A percentile compares a stretch with the other conserved stretches of the same genome.
phyloP scores from a whole-genome alignment of 2,888 invertebrate species.

The Harpalus rufipes region DNA sequence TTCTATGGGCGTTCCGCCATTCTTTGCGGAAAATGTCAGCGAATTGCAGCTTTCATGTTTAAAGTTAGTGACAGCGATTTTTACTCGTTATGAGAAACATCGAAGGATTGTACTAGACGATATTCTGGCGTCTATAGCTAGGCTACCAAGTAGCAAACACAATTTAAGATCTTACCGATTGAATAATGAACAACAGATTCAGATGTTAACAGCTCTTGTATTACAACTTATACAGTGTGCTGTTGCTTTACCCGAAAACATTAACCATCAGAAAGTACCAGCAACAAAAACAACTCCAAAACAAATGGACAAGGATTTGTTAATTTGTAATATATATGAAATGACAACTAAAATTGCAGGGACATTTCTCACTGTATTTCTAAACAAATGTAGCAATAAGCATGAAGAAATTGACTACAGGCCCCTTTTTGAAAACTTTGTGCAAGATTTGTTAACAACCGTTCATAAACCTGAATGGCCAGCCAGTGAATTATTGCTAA shows the following conservation, averaged over 20 bases:
- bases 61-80: slow-evolving; percentile 97
- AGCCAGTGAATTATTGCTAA: slow-evolving; percentile 95
- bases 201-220: slow-evolving; percentile 98
- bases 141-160: slow-evolving; percentile 97
- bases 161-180: slow-evolving; percentile 95
- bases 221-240: slow-evolving; percentile 98
- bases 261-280: slow-evolving; percentile 75
- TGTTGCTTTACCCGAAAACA: slow-evolving; percentile 89
- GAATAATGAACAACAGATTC: slow-evolving; percentile 94
- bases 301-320: slow-evolving; percentile 89
- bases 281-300: slow-evolving; percentile 70
- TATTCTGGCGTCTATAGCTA: slow-evolving; percentile 97
- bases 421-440: slow-evolving; percentile 98
- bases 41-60: slow-evolving; percentile 97
- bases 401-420: slow-evolving; percentile 96
- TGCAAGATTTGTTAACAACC: slow-evolving; percentile 97
- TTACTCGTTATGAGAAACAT: slow-evolving; percentile 97
- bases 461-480: slow-evolving; percentile 99
- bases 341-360: slow-evolving; percentile 95
- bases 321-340: slow-evolving; percentile 95
- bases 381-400: slow-evolving; percentile 95
- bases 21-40: slow-evolving; percentile 99
- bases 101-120: slow-evolving; percentile 95
- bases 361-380: slow-evolving; percentile 96
- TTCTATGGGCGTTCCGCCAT: slow-evolving; percentile 96